Conservation (phyloP, 2,888 invertebrate species). For the Chaetogeoica ovagalla region DNA sequence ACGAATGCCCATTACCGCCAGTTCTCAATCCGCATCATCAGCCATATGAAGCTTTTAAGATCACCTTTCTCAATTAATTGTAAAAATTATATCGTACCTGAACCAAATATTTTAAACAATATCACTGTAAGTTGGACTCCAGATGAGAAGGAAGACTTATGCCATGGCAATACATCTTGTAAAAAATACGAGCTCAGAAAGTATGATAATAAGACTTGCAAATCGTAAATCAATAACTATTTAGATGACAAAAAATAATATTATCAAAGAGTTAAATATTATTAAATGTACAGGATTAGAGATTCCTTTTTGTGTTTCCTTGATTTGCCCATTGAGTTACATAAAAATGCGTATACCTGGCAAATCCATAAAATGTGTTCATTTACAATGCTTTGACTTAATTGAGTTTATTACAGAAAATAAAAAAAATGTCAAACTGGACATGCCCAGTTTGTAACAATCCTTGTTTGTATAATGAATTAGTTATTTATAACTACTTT, state of each 20-base stretch:
- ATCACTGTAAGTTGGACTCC: slow-evolving; percentile 89
- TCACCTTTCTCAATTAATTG: slow-evolving; percentile 75
- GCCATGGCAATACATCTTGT: slow-evolving; percentile 86
- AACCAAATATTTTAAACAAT: slow-evolving; percentile 82
- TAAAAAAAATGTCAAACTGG: slow-evolving; percentile 97
- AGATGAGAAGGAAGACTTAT: slow-evolving; percentile 76
- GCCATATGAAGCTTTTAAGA: slow-evolving; percentile 60
- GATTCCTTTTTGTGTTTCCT: slow-evolving; percentile 76
- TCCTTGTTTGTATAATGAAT: slow-evolving; percentile 82
- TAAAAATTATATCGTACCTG: slow-evolving; percentile 81
- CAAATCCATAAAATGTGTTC: slow-evolving; percentile 86
- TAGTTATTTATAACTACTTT: slow-evolving; percentile 94
- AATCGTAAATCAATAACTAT: too few species aligned
- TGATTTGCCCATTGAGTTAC: slow-evolving; percentile 92
- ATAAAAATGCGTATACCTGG: slow-evolving; percentile 89
- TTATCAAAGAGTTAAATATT: slow-evolving; percentile 61
- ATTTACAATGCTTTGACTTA: slow-evolving; percentile 98
- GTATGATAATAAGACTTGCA: slow-evolving; percentile 65
- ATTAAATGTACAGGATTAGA: too few species aligned
- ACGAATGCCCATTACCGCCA: slow-evolving; percentile 82
- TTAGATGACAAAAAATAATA: slow-evolving; percentile 17
- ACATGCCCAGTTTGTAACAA: slow-evolving; percentile 97
- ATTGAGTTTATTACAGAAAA: slow-evolving; percentile 95
- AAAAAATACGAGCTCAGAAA: slow-evolving; percentile 79
- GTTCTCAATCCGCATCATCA: too few species aligned